phyloP scores from a whole-genome alignment of 53 echinoderm and acorn worm genomes.

The Holothuria leucospilota region DNA sequence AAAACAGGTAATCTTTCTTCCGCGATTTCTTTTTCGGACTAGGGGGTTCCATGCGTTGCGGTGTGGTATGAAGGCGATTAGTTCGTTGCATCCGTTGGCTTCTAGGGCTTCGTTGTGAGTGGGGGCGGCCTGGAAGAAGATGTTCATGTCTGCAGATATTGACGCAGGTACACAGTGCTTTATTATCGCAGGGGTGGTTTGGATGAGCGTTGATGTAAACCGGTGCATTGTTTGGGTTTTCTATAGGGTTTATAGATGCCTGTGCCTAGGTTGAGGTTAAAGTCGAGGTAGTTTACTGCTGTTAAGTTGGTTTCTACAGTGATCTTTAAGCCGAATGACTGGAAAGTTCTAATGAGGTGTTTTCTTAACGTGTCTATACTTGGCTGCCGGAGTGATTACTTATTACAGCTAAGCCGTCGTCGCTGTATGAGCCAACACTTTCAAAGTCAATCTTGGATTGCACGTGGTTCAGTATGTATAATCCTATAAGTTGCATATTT shows the following conservation, averaged over 20 bases:
- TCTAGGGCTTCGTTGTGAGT: neutral
- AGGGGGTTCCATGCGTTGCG: too few species aligned
- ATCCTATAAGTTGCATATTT: constrained; percentile 32
- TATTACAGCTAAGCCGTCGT: neutral
- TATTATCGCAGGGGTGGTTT: neutral
- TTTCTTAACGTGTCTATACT: neutral
- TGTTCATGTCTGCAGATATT: neutral
- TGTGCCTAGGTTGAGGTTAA: neutral
- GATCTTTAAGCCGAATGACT: neutral
- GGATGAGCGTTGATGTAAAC: neutral
- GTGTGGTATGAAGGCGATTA: neutral
- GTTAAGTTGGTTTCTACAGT: neutral
- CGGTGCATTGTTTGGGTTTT: neutral
- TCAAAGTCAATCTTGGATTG: neutral
- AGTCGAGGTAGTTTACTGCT: neutral
- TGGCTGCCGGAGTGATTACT: neutral
- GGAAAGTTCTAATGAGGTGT: neutral
- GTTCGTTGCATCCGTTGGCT: neutral
- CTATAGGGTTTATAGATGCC: neutral
- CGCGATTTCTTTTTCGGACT: neutral
- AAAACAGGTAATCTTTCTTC: constrained; percentile 30
- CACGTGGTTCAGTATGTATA: neutral
- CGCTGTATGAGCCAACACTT: neutral
- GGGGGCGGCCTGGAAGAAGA: constrained; percentile 1
- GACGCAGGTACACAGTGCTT: neutral